phyloP scores from a whole-genome alignment of 2,797 vertebrate genomes.

The Pseudomugil tenellus region DNA sequence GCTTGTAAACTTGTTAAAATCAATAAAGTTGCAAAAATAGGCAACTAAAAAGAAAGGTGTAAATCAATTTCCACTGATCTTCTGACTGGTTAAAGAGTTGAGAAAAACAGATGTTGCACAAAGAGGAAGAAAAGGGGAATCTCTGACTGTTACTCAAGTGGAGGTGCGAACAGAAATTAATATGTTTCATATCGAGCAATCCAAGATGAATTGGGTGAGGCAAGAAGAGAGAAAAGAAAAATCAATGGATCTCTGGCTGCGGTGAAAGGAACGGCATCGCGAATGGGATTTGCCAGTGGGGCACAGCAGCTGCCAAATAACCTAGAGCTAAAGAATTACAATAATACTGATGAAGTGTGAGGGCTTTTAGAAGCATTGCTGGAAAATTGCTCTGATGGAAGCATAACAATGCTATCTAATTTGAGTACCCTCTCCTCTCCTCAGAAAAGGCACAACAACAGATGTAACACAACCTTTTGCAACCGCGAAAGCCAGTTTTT shows the following conservation, averaged over 20 bases:
- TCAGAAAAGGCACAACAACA: conserved; percentile 64
- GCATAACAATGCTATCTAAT: conserved; percentile 87
- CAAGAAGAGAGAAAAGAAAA: conserved; percentile 88
- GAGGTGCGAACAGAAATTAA: conserved; percentile 94
- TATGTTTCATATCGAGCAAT: conserved; percentile 97
- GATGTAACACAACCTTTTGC: conserved; percentile 58
- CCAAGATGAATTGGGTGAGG: conserved; percentile 89
- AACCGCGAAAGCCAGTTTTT: conserved; percentile 23
- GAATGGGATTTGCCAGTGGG: conserved; percentile 97
- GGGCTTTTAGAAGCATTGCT: conserved; percentile 89
- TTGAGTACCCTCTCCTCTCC: conserved; percentile 78
- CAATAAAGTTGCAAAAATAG: conserved; percentile 17
- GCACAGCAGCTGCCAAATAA: conserved; percentile 97
- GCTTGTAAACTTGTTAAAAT: conserved; percentile 32
- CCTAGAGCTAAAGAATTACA: conserved; percentile 96
- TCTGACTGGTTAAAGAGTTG: conserved; percentile 86
- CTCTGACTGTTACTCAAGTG: conserved; percentile 84
- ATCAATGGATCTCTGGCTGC: conserved; percentile 93
- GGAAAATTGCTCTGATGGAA: conserved; percentile 87
- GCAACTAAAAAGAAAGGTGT: conserved; percentile 24
- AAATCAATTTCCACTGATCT: conserved; percentile 77
- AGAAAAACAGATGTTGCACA: conserved; percentile 38
- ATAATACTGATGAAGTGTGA: conserved; percentile 95
- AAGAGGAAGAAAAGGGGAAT: conserved; percentile 71
- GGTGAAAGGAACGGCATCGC: conserved; percentile 90